Evolutionary conservation across 1,140 invertebrate species (phyloP).

Genomic region (Drosophila sechellia): DNA sequence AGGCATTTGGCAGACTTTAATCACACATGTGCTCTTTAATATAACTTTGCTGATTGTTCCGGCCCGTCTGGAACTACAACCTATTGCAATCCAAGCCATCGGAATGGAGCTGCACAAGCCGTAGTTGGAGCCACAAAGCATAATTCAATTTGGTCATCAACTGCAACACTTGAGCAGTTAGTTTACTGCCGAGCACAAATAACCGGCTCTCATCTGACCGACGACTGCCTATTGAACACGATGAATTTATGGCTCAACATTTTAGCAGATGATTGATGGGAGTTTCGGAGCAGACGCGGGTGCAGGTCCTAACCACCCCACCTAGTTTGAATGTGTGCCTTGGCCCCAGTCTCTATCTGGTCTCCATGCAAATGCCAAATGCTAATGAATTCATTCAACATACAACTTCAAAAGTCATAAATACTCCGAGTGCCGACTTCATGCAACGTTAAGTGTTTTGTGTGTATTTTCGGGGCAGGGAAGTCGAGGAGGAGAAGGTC

Average conservation of each 20-base stretch:
- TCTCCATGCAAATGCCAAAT: slow-evolving; percentile 64
- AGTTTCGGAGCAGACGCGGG: slow-evolving; percentile 10
- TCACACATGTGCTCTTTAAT: neutral
- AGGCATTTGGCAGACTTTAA: neutral
- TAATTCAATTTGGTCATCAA: slow-evolving; percentile 73
- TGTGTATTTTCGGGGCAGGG: slow-evolving; percentile 14
- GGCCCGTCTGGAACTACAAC: neutral
- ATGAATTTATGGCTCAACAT: slow-evolving; percentile 71
- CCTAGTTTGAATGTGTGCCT: neutral
- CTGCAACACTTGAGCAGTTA: slow-evolving; percentile 45
- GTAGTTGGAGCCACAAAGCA: slow-evolving; percentile 40
- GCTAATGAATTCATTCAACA: slow-evolving; percentile 73
- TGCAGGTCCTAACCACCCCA: too few species aligned
- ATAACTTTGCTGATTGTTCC: slow-evolving; percentile 3
- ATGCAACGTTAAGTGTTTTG: slow-evolving; percentile 71
- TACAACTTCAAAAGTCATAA: slow-evolving; percentile 76
- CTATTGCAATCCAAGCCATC: slow-evolving; percentile 5
- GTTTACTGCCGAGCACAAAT: slow-evolving; percentile 29
- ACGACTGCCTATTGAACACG: slow-evolving; percentile 62
- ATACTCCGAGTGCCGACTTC: slow-evolving; percentile 67
- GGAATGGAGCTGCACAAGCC: slow-evolving; percentile 2
- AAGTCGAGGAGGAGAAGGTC: slow-evolving; percentile 5
- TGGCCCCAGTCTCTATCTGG: slow-evolving; percentile 5
- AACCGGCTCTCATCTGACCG: slow-evolving; percentile 19
- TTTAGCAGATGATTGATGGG: slow-evolving; percentile 72